phyloP scores from a whole-genome alignment of 2,113 vertebrate genomes.

The Miniopterus natalensis region DNA sequence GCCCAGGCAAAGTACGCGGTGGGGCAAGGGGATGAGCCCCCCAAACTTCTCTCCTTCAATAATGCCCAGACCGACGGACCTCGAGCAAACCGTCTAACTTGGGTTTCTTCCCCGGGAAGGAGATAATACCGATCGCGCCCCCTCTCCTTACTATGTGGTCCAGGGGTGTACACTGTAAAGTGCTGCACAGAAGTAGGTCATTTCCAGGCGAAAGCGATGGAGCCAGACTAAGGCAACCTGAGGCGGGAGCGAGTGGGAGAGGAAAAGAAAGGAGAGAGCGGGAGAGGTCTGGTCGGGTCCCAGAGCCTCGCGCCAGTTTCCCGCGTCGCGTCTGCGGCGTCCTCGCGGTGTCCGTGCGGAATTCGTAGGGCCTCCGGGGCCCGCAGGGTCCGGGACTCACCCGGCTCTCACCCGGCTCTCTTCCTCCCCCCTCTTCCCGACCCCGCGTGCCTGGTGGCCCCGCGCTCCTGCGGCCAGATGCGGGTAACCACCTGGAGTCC shows the following conservation, averaged over 20 bases:
- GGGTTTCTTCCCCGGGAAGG: background rate
- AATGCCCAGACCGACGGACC: background rate
- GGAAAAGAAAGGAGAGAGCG: background rate
- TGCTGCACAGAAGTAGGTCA: background rate
- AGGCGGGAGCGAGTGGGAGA: slow-evolving; percentile 53
- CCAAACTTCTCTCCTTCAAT: background rate
- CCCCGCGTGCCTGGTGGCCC: accelerated
- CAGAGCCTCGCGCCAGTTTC: slow-evolving; percentile 19
- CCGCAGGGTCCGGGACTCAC: background rate
- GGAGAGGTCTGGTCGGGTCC: slow-evolving; percentile 15
- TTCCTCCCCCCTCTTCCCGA: background rate
- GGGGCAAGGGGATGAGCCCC: background rate
- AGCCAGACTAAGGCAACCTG: background rate
- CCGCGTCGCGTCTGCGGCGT: background rate
- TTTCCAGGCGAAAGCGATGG: background rate
- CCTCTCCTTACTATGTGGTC: background rate
- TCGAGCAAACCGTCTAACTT: background rate
- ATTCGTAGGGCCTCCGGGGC: background rate
- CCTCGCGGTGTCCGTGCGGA: background rate
- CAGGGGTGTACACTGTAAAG: background rate
- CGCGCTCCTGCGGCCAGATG: accelerated
- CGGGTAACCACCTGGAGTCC: background rate
- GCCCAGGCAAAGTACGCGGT: background rate
- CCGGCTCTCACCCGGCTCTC: too few relatives aligned
- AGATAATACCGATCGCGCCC: too few relatives aligned